Evolutionary conservation across 2,113 vertebrate species (phyloP), one percentile per base, ranked within the genome.

Genomic region (Meriones unguiculatus): DNA sequence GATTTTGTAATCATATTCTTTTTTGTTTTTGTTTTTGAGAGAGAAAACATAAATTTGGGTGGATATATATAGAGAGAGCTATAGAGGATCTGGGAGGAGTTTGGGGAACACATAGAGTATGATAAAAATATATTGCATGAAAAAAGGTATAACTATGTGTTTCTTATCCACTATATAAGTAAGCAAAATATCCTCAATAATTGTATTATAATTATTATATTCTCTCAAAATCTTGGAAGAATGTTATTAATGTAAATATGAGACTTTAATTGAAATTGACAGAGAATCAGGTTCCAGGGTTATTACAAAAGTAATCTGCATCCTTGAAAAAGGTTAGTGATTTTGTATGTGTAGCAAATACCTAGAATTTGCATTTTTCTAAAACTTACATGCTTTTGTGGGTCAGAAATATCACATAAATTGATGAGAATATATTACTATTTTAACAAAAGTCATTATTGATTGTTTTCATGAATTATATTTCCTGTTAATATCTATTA

Each of bases 291-390:
- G 77, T 96, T 94, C 50, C 24, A 9, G 5, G 5, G 62, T 85
- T 96, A 35, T 86, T 77, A 69, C n/a, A 70, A 96, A 90, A 92
- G 14, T 7, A 72, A 54, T 90, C 89, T 52, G 80, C 32, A 86
- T 77, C 24, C 28, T 65, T 92, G 35, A 65, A 90, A 90, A 22
- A 75, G 57, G 10, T 52, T 64, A 72, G 59, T 57, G 77, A 17
- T 72, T 89, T 22, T 38, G 46, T 85, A 18, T 20, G 38, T 80
- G 28, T 87, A 87, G 84, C 52, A 87, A 86, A 12, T 81, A 52
- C 59, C 46, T 80, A 41, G 15, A 78, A 9, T 93, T 4, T 91
- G 20, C 1, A 73, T 86, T 73, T 1, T 73, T 94, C 54, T 84
- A 88, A 90, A 85, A 65, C 20, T 38, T 64, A 30, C 3, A 30